phyloP scores from a whole-genome alignment of 2,888 invertebrate genomes.

The Troglohyphantes excavatus region DNA sequence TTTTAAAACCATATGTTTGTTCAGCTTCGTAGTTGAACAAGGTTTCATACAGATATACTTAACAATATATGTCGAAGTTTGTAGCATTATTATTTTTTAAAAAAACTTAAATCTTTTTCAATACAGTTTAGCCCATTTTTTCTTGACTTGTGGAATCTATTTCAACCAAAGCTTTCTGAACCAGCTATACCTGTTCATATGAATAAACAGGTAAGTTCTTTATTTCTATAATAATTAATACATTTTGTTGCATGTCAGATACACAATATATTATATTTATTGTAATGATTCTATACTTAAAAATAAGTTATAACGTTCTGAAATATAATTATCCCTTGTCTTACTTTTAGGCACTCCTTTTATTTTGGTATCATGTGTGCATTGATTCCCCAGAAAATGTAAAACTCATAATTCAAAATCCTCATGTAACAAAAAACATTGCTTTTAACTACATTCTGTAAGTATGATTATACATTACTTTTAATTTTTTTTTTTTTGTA shows the following conservation, averaged over 20 bases:
- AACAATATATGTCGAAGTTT: too few species aligned
- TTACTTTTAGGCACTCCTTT: conserved; percentile 86
- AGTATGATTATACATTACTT: conserved; percentile 83
- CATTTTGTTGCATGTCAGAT: not conserved
- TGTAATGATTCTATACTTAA: not conserved
- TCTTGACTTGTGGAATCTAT: conserved; percentile 95
- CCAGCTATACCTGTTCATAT: conserved; percentile 97
- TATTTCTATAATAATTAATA: not conserved
- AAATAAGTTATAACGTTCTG: not conserved
- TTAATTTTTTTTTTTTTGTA: too few species aligned
- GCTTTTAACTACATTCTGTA: conserved; percentile 98
- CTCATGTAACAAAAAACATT: conserved; percentile 94
- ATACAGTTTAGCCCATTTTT: conserved; percentile 94
- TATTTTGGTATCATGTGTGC: conserved; percentile 96
- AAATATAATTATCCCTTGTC: not conserved
- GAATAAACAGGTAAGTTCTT: conserved; percentile 88
- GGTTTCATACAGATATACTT: too few species aligned
- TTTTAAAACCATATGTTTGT: too few species aligned
- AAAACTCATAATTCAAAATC: conserved; percentile 92
- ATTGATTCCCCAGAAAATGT: conserved; percentile 96
- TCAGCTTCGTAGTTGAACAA: too few species aligned
- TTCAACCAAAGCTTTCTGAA: conserved; percentile 96
- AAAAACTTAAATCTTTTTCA: not conserved
- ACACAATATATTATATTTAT: not conserved
- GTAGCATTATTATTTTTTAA: too few species aligned